Evolutionary conservation across 2,113 vertebrate genomes (phyloP), one percentile per base, ranked within the genome.

Genomic region (Sakesphorus luctuosus): DNA sequence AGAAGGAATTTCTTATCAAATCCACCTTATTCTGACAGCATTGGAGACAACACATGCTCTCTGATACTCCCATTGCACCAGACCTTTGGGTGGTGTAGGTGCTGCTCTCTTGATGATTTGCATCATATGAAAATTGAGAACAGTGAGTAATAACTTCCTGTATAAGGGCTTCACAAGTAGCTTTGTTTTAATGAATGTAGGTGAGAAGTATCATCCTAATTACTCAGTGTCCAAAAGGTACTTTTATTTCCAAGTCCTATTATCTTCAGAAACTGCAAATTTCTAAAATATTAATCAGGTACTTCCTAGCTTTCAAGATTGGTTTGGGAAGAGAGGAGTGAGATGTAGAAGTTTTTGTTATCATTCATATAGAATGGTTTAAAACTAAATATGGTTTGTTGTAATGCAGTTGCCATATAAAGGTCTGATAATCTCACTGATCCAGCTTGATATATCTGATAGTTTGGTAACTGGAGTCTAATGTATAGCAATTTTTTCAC

Each of bases 181-280:
- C 50, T n/a, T 61, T 65, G 19, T 65, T 84, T 93, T 87, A 89
- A 84, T 93, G 50, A 93, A 61, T 44, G 76, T 77, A 83, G 58
- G 53, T 84, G 86, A 86, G 49, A 93, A 95, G 79, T 69, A 58
- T 80, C 63, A 49, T 76, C 78, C 73, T 67, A 68, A 93, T 96
- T 89, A 91, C 69, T 95, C 68, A 47, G 63, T 79, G 67, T 66
- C 68, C 50, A 73, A 95, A 95, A 94, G 24, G 24, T 93, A 75
- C 80, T 73, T 92, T 52, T 79, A 61, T 71, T 90, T 94, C 53
- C 52, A 88, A 69, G 65, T 76, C 69, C 72, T 76, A 46, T 24
- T 86, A 72, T 75, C 35, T 94, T 93, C 56, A 88, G 85, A 93
- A 95, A 95, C 88, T 28, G 77, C 31, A 58, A 78, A 90, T 40